phyloP scores from a whole-genome alignment of 2,797 vertebrate genomes.

The Micropoecilia bifurca region DNA sequence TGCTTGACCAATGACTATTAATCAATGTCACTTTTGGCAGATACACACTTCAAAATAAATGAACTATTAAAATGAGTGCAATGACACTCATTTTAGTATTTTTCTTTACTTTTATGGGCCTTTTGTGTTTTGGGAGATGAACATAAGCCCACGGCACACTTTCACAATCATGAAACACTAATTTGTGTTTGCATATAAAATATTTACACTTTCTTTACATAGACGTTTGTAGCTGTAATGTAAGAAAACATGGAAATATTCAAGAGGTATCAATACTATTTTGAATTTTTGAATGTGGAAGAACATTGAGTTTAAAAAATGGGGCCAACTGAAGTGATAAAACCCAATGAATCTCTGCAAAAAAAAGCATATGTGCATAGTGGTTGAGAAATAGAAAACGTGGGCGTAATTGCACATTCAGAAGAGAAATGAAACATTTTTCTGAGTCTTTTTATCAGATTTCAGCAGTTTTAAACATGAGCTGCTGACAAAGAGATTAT shows the following conservation, averaged over 20 bases:
- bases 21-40: too few species aligned
- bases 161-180: background rate
- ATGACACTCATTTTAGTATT: background rate
- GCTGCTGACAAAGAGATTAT: background rate
- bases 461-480: background rate
- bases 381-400: slow-evolving; percentile 14
- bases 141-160: background rate
- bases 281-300: background rate
- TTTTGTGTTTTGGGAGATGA: background rate
- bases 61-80: background rate
- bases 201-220: background rate
- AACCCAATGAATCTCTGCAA: background rate
- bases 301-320: background rate
- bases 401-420: slow-evolving; percentile 18
- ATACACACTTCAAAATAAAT: background rate
- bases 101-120: background rate
- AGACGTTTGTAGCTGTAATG: background rate
- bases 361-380: background rate
- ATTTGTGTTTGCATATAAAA: background rate
- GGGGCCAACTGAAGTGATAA: background rate
- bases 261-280: background rate
- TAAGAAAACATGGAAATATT: background rate
- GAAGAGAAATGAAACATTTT: slow-evolving; percentile 5
- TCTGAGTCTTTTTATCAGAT: slow-evolving; percentile 3
- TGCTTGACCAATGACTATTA: background rate